Evolutionary conservation across 2,888 invertebrate species (phyloP).

Genomic region (Papilio elwesi): DNA sequence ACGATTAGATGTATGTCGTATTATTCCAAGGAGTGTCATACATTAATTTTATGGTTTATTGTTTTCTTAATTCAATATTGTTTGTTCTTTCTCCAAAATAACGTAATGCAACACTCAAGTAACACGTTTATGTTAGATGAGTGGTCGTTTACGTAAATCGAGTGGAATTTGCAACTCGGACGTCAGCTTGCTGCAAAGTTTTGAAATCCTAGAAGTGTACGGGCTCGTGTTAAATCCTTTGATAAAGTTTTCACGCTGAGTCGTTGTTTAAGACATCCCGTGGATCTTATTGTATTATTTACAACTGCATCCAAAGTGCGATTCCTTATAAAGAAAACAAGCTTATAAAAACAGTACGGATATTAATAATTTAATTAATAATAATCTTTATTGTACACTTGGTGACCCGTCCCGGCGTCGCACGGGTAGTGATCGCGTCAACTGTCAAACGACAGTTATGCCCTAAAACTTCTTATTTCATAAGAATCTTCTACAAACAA

Average conservation of each 20-base stretch:
- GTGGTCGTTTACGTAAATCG: conserved; percentile 17
- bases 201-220: conserved; percentile 23
- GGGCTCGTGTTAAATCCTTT: conserved; percentile 25
- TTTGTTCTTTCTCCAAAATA: background rate
- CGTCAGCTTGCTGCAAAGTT: conserved; percentile 20
- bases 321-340: background rate
- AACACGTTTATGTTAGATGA: background rate
- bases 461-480: too few relatives aligned
- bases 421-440: too few relatives aligned
- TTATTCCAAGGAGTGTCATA: too few relatives aligned
- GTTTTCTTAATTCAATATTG: background rate
- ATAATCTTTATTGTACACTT: too few relatives aligned
- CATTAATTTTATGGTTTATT: too few relatives aligned
- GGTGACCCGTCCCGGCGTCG: too few relatives aligned
- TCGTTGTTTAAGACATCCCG: conserved; percentile 8
- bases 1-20: too few relatives aligned
- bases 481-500: too few relatives aligned
- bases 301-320: background rate
- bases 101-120: background rate
- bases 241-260: conserved; percentile 23
- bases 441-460: too few relatives aligned
- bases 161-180: conserved; percentile 21
- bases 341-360: too few relatives aligned
- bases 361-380: too few relatives aligned
- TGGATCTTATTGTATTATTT: background rate